Conservation (phyloP, 37 sponge, comb jelly and placozoan species). For the Beroe ovata region DNA sequence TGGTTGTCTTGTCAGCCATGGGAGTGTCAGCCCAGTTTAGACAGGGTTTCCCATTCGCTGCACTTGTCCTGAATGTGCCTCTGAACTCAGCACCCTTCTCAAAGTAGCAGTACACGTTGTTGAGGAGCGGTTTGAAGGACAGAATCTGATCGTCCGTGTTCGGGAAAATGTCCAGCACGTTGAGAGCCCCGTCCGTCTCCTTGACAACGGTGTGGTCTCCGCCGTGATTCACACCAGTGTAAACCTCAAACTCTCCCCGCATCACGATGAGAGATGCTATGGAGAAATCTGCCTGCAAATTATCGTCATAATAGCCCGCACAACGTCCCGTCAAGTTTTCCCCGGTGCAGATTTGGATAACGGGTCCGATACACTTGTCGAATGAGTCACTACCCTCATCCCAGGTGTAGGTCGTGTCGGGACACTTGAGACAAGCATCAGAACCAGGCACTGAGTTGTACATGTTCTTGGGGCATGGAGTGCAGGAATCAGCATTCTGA, state of each 20-base stretch:
- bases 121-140: slow-evolving; percentile 14
- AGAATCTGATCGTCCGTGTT: background rate
- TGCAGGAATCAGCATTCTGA: slow-evolving; percentile 39
- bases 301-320: slow-evolving; percentile 10
- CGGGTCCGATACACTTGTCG: slow-evolving; percentile 49
- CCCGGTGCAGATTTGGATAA: slow-evolving; percentile 30
- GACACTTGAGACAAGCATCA: slow-evolving; percentile 4
- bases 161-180: background rate
- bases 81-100: background rate
- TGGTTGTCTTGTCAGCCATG: background rate
- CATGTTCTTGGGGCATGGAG: background rate
- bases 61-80: background rate
- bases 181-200: slow-evolving; percentile 7
- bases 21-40: slow-evolving; percentile 44
- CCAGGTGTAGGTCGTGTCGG: slow-evolving; percentile 43
- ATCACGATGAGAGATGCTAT: background rate
- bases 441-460: slow-evolving; percentile 28
- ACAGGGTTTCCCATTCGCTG: slow-evolving; percentile 22
- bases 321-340: slow-evolving; percentile 30
- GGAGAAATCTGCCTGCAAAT: background rate
- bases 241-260: slow-evolving; percentile 64
- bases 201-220: background rate
- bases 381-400: background rate
- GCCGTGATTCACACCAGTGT: background rate
- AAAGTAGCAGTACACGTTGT: slow-evolving; percentile 40